Percentiles rank a stretch among this genome's conserved stretches.
phyloP scores from a whole-genome alignment of 2,113 vertebrate species.

The Nycticryphes semicollaris region DNA sequence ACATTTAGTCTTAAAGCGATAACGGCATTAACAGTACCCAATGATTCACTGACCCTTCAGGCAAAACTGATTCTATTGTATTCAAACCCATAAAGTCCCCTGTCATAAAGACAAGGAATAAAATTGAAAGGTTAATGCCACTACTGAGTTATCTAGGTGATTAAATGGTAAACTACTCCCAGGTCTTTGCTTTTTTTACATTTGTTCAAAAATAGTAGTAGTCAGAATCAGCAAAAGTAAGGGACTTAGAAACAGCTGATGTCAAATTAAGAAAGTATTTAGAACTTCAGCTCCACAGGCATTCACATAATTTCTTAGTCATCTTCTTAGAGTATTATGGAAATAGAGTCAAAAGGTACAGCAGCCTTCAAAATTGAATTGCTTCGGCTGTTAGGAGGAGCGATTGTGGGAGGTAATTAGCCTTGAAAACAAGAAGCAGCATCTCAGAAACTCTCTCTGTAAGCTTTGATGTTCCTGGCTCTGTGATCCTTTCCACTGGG shows the following conservation, averaged over 20 bases:
- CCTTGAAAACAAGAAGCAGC: background rate
- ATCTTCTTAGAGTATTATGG: background rate
- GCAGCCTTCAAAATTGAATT: background rate
- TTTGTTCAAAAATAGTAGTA: background rate
- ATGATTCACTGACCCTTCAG: background rate
- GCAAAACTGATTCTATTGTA: background rate
- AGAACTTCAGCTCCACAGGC: background rate
- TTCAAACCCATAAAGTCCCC: background rate
- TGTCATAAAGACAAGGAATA: background rate
- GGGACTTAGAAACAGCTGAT: background rate
- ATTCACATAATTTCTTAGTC: background rate
- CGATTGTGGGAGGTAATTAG: background rate
- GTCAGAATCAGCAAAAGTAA: background rate
- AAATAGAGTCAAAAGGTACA: slow-evolving; percentile 2
- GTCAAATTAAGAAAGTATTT: background rate
- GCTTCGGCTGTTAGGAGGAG: background rate
- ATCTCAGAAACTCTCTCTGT: background rate
- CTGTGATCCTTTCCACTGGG: background rate
- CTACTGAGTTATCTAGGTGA: background rate
- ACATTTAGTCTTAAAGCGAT: background rate
- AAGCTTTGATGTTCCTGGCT: background rate
- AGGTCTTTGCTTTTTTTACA: background rate
- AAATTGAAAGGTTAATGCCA: background rate
- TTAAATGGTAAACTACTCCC: background rate
- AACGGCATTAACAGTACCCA: background rate